Evolutionary conservation across 1,140 invertebrate species (phyloP).

Genomic region (Hycleus cichorii): DNA sequence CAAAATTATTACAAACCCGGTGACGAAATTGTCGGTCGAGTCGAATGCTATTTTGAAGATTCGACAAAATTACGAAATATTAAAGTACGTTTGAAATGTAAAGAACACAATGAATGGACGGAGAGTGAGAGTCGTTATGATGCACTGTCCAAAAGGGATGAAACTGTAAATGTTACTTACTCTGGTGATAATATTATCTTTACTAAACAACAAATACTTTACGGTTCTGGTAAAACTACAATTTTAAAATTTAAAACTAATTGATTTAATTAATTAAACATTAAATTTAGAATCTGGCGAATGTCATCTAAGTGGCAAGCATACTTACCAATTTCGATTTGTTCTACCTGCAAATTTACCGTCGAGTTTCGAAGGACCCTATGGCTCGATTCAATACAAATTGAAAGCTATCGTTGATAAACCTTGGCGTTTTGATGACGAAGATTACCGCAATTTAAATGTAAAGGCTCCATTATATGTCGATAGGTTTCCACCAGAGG

Average conservation of each 20-base stretch:
- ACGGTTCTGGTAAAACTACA: background rate
- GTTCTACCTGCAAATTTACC: constrained; percentile 23
- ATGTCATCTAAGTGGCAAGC: too few species aligned
- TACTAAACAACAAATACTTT: constrained; percentile 8
- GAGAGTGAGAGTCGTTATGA: constrained; percentile 1
- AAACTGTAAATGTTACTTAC: constrained; percentile 5
- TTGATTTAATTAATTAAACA: too few species aligned
- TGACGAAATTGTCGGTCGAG: constrained; percentile 1
- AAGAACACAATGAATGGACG: constrained; percentile 9
- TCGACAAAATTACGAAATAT: constrained; percentile 1
- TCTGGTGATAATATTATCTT: constrained; percentile 8
- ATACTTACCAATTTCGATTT: constrained; percentile 24
- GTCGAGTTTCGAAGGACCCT: constrained; percentile 18
- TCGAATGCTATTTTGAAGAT: constrained; percentile 9
- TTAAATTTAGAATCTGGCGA: too few species aligned
- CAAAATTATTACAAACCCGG: background rate
- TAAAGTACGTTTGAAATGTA: constrained; percentile 7
- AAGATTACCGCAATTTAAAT: constrained; percentile 22
- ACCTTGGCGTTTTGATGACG: constrained; percentile 20
- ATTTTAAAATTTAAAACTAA: background rate
- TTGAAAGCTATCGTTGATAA: constrained; percentile 25
- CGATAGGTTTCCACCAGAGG: constrained; percentile 6
- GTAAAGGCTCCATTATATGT: constrained; percentile 26
- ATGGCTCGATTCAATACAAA: constrained; percentile 22
- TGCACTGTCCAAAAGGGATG: background rate